A percentile compares a stretch with the other conserved stretches of the same genome.
Conservation (phyloP, 2,797 vertebrate genomes). For the Neosalanx taihuensis region DNA sequence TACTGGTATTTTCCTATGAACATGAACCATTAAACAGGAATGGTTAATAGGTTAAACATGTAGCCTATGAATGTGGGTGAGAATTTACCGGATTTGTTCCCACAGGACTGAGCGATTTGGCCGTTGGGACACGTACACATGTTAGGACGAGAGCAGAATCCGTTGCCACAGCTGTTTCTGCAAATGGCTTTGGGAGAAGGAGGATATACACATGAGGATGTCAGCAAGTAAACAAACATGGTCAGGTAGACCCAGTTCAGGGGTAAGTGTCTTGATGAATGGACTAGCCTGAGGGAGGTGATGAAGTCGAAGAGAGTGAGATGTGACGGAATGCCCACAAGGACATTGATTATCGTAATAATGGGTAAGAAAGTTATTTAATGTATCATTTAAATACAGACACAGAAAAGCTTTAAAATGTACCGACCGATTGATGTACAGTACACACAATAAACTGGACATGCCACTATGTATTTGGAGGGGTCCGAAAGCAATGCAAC, state of each 20-base stretch:
- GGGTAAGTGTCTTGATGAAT: background rate
- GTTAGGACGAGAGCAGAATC: conserved; percentile 80
- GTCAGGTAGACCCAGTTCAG: background rate
- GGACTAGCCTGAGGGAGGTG: background rate
- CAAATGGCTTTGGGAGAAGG: conserved; percentile 67
- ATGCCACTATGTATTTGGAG: background rate
- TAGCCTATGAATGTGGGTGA: too few relatives aligned
- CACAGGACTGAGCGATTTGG: conserved; percentile 72
- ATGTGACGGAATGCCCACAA: background rate
- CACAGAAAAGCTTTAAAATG: background rate
- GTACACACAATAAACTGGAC: background rate
- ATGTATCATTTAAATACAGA: background rate
- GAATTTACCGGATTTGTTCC: conserved; percentile 65
- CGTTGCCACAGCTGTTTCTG: conserved; percentile 73
- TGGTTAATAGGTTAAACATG: too few relatives aligned
- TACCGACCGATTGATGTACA: background rate
- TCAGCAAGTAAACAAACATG: background rate
- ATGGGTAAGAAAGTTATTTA: too few relatives aligned
- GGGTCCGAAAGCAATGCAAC: background rate
- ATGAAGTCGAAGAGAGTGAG: background rate
- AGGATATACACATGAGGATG: background rate
- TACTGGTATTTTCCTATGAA: background rate
- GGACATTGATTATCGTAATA: background rate
- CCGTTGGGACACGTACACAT: conserved; percentile 78
- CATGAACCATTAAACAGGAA: background rate